These are phyloP conservation scores for Erpornis zantholeuca DNA, from an alignment of 2,113 vertebrate genomes.

Conservation along the genomic window DNA sequence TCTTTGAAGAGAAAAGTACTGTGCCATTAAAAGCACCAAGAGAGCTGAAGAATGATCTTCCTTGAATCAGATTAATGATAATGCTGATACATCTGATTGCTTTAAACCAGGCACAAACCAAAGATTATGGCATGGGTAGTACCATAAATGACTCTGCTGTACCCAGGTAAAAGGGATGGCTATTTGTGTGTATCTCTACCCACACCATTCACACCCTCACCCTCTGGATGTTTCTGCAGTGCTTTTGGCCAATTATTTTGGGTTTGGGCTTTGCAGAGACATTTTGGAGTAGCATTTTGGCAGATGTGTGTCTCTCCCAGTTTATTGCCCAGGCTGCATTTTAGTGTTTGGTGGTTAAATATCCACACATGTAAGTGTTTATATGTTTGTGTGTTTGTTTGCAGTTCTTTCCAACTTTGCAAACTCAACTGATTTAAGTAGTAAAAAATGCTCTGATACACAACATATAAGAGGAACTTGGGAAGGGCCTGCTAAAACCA, in stretches of 20 bases:
- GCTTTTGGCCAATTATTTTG: not conserved
- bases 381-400: not conserved
- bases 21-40: not conserved
- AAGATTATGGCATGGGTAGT: not conserved
- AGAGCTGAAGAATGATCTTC: not conserved
- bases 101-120: not conserved
- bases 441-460: not conserved
- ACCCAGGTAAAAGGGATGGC: not conserved
- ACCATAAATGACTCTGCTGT: not conserved
- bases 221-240: not conserved
- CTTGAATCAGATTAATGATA: not conserved
- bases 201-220: not conserved
- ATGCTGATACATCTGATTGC: not conserved
- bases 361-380: not conserved
- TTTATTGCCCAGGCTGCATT: not conserved
- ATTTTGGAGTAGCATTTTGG: not conserved
- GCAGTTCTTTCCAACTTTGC: not conserved
- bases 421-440: not conserved
- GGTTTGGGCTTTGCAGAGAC: not conserved
- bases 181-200: fast-evolving
- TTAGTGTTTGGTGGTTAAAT: not conserved
- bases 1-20: not conserved
- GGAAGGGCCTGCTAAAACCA: not conserved
- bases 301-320: not conserved
- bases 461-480: not conserved